A percentile compares a stretch with the other conserved stretches of the same genome.
Evolutionary conservation across 2,113 vertebrate species (phyloP).

Genomic region (Hippocampus abdominalis): DNA sequence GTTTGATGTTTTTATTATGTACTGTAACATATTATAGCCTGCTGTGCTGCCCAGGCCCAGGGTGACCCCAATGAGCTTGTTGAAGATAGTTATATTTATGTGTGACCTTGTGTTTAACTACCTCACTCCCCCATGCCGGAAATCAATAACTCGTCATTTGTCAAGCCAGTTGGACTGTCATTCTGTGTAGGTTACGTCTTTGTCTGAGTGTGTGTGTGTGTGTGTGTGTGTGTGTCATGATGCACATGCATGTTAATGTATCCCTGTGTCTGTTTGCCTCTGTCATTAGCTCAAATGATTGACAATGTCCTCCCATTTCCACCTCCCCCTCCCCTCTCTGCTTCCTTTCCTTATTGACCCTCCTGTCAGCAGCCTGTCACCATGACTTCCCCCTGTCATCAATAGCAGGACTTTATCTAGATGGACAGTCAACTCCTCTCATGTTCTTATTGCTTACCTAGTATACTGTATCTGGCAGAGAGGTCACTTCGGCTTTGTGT

Average conservation of each 20-base stretch:
- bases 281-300: slow-evolving; percentile 61
- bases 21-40: neutral
- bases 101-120: slow-evolving; percentile 47
- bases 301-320: slow-evolving; percentile 55
- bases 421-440: slow-evolving; percentile 39
- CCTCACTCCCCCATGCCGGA: slow-evolving; percentile 19
- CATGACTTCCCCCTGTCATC: slow-evolving; percentile 58
- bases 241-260: slow-evolving; percentile 9
- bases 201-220: slow-evolving; percentile 19
- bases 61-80: neutral
- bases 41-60: slow-evolving; percentile 1
- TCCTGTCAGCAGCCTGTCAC: slow-evolving; percentile 59
- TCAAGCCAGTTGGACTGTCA: slow-evolving; percentile 15
- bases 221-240: slow-evolving; percentile 5
- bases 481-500: slow-evolving; percentile 22
- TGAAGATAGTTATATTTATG: slow-evolving; percentile 16
- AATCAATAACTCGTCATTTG: slow-evolving; percentile 48
- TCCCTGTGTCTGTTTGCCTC: slow-evolving; percentile 22
- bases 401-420: slow-evolving; percentile 62
- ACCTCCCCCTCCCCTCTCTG: slow-evolving; percentile 15
- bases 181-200: slow-evolving; percentile 1
- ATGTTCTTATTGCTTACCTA: slow-evolving; percentile 52
- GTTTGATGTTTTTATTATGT: neutral
- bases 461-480: slow-evolving; percentile 47
- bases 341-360: slow-evolving; percentile 63